Percentiles rank a stretch among this genome's conserved stretches.
Evolutionary conservation across 2,113 vertebrate species (phyloP).

Genomic region (Climacteris rufus): DNA sequence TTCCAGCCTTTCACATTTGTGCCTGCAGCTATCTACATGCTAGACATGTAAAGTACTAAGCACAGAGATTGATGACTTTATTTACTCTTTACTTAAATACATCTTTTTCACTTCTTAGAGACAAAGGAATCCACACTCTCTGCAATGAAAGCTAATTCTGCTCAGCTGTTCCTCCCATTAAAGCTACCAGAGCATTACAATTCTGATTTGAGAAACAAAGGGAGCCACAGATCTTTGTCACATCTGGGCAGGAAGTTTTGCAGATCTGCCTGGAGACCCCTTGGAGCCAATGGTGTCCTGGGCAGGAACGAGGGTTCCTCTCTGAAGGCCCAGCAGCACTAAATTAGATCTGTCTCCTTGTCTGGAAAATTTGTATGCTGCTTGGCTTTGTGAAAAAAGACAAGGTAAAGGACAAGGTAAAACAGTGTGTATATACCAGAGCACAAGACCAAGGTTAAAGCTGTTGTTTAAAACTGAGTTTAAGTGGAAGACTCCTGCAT

Average conservation of each 20-base stretch:
- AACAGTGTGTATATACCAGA: background rate
- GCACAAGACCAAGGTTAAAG: background rate
- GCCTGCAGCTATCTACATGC: background rate
- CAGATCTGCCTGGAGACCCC: background rate
- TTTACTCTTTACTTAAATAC: background rate
- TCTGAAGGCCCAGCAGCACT: background rate
- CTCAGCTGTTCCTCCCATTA: background rate
- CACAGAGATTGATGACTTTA: background rate
- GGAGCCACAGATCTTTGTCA: background rate
- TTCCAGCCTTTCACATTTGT: background rate
- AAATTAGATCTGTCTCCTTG: background rate
- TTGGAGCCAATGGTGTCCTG: background rate
- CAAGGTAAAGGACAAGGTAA: background rate
- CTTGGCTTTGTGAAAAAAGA: background rate
- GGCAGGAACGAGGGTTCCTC: background rate
- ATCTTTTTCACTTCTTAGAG: background rate
- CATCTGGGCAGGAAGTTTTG: background rate
- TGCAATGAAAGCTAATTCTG: background rate
- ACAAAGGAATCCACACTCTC: background rate
- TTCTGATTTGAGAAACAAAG: background rate
- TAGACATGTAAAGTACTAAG: background rate
- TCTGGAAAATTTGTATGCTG: background rate
- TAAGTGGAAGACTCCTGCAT: background rate
- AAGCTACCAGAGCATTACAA: background rate
- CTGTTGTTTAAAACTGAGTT: background rate